These are phyloP conservation scores for Cynocephalus volans DNA, from an alignment of 2,113 vertebrate species.

Conservation along the genomic window DNA sequence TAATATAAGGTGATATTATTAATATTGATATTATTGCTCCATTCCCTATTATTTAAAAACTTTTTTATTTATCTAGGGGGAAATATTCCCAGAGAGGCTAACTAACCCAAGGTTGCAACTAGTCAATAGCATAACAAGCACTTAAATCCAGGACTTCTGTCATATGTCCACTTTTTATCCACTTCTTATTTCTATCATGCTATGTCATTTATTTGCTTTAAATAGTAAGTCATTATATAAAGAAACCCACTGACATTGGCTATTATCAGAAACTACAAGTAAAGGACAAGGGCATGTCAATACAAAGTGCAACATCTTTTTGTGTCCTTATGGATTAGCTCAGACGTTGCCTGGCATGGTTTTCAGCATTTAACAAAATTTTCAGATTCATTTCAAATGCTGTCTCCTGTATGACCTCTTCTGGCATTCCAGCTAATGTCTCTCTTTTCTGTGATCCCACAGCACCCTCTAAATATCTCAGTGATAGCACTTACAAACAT, in stretches of 20 bases:
- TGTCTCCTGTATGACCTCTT: not conserved
- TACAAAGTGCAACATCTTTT: not conserved
- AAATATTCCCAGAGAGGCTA: not conserved
- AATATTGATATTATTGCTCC: not conserved
- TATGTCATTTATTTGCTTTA: constrained; percentile 53
- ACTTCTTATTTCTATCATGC: not conserved
- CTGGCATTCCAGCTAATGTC: not conserved
- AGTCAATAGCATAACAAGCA: not conserved
- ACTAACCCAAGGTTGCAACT: not conserved
- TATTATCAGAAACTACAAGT: constrained; percentile 29
- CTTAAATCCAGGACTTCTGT: not conserved
- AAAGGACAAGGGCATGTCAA: not conserved
- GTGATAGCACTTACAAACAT: not conserved
- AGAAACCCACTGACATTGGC: not conserved
- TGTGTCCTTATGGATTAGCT: not conserved
- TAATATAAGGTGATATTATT: no score
- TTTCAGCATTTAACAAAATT: not conserved
- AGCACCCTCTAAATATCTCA: not conserved
- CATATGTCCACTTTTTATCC: not conserved
- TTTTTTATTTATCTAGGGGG: not conserved
- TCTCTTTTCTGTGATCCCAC: not conserved
- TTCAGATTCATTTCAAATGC: not conserved
- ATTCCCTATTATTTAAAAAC: not conserved
- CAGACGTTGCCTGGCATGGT: not conserved
- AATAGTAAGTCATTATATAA: constrained; percentile 35